A percentile compares a stretch with the other conserved stretches of the same genome.
Evolutionary conservation across 1,140 invertebrate species (phyloP).

Genomic region (Pachypeltis micranthus): DNA sequence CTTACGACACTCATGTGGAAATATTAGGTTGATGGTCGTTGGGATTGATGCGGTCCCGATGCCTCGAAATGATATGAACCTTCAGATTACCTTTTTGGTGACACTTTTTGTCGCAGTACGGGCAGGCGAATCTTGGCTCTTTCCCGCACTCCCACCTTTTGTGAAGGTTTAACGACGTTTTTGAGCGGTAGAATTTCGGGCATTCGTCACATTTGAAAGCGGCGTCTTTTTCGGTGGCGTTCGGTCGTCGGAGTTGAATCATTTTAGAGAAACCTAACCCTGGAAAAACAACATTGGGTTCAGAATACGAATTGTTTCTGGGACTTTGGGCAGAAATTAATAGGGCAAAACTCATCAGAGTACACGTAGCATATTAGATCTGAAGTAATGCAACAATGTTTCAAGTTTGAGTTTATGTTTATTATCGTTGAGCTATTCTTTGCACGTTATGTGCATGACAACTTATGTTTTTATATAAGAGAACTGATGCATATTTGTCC

Average conservation of each 20-base stretch:
- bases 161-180: slow-evolving; percentile 40
- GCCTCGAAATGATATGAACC: slow-evolving; percentile 36
- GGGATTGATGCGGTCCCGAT: slow-evolving; percentile 25
- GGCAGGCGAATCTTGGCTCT: slow-evolving; percentile 41
- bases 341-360: no score
- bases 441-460: no score
- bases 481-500: no score
- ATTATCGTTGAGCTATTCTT: no score
- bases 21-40: neutral
- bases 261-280: no score
- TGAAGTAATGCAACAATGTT: no score
- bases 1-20: neutral
- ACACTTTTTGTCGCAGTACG: slow-evolving; percentile 39
- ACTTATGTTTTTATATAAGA: no score
- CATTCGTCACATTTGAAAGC: slow-evolving; percentile 33
- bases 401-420: no score
- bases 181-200: slow-evolving; percentile 38
- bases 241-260: slow-evolving; percentile 15
- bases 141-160: slow-evolving; percentile 44
- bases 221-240: slow-evolving; percentile 16
- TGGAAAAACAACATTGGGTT: no score
- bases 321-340: no score
- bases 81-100: slow-evolving; percentile 40
- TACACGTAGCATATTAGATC: no score
- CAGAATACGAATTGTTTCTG: no score